Evolutionary conservation across 2,888 invertebrate genomes (phyloP).

Genomic region (Druceiella hillmani): DNA sequence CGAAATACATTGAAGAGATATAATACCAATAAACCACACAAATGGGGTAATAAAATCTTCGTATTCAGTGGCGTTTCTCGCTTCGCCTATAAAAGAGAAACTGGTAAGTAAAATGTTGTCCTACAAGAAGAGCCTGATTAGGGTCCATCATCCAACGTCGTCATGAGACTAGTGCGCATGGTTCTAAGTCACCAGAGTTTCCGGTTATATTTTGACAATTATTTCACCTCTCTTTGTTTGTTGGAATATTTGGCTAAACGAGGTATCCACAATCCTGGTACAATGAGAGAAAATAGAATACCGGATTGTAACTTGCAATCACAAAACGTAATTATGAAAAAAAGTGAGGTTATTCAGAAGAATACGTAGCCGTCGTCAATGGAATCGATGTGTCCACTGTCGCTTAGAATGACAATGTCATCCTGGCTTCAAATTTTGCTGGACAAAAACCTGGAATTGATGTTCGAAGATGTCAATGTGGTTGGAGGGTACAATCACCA

Average conservation of each 20-base stretch:
- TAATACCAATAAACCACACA: slow-evolving; percentile 23
- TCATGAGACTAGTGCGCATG: slow-evolving; percentile 17
- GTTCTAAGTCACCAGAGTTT: slow-evolving; percentile 16
- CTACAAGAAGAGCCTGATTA: slow-evolving; percentile 13
- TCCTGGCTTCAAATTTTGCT: slow-evolving; percentile 24
- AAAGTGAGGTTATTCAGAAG: slow-evolving; percentile 20
- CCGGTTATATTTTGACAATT: slow-evolving; percentile 23
- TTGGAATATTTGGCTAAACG: too few relatives aligned
- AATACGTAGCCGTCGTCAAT: slow-evolving; percentile 20
- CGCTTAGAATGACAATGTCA: slow-evolving; percentile 28
- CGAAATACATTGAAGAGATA: slow-evolving; percentile 23
- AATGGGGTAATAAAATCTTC: slow-evolving; percentile 24
- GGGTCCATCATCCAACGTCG: slow-evolving; percentile 19
- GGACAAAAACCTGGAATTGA: slow-evolving; percentile 21
- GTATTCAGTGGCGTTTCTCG: slow-evolving; percentile 19
- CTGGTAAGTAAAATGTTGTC: slow-evolving; percentile 12
- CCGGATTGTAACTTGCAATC: slow-evolving; percentile 15
- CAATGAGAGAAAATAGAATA: slow-evolving; percentile 25
- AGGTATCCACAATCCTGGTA: slow-evolving; percentile 23
- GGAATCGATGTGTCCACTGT: slow-evolving; percentile 21
- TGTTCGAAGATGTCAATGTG: slow-evolving; percentile 11
- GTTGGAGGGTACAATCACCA: slow-evolving; percentile 19
- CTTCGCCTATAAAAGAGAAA: slow-evolving; percentile 22
- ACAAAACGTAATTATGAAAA: slow-evolving; percentile 18
- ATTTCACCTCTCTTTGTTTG: too few relatives aligned